These are phyloP conservation scores for Hypsopygia costalis DNA, from an alignment of 2,888 invertebrate genomes.

Conservation along the genomic window DNA sequence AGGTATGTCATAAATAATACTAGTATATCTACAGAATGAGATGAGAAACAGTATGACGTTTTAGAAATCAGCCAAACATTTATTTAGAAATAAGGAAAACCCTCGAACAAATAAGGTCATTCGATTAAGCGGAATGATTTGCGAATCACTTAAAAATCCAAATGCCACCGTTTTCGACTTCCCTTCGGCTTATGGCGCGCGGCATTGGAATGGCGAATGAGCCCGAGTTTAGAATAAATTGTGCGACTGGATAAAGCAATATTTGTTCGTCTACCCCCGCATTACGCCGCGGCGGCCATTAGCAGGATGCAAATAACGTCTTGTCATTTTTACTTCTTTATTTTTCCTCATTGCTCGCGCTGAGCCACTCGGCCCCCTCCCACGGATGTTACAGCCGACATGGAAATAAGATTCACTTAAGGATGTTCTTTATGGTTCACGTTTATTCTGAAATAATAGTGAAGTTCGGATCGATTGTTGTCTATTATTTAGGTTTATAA, in stretches of 20 bases:
- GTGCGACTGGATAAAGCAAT: constrained; percentile 77
- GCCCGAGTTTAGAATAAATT: constrained; percentile 76
- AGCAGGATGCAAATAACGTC: constrained; percentile 79
- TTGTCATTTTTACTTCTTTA: constrained; percentile 79
- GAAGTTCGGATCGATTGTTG: constrained; percentile 1
- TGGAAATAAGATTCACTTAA: constrained; percentile 39
- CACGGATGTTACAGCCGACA: constrained; percentile 39
- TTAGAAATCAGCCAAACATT: constrained; percentile 2
- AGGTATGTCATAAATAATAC: no score
- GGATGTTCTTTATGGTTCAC: constrained; percentile 21
- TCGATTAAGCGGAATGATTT: constrained; percentile 76
- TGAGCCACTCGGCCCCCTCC: constrained; percentile 46
- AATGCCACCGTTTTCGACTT: constrained; percentile 67
- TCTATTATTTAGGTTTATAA: no score
- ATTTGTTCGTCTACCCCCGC: constrained; percentile 79
- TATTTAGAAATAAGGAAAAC: constrained; percentile 40
- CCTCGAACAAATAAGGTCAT: constrained; percentile 63
- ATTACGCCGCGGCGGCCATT: constrained; percentile 73
- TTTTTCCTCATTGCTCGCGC: constrained; percentile 60
- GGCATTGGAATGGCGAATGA: constrained; percentile 69
- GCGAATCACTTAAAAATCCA: constrained; percentile 72
- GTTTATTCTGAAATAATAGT: constrained; percentile 19
- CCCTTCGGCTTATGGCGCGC: constrained; percentile 54
- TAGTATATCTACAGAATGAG: background rate
- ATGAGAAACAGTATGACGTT: background rate